These are phyloP conservation scores for Xiphophorus maculatus DNA, from an alignment of 2,113 vertebrate species.

Conservation along the genomic window DNA sequence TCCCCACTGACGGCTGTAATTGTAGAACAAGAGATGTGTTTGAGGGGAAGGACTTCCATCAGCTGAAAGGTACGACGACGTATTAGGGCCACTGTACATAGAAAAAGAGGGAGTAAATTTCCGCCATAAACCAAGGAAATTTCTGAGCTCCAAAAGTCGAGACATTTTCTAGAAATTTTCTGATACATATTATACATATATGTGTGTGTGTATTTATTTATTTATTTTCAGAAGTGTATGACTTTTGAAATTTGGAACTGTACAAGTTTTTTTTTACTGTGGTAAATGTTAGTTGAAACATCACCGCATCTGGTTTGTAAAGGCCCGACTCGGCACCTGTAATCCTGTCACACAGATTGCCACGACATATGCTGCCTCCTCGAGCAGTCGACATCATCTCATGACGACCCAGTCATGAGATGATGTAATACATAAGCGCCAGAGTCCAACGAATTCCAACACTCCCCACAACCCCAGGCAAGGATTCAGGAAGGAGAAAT, in stretches of 20 bases:
- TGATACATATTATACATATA: too few relatives aligned
- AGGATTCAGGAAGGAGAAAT: constrained; percentile 60
- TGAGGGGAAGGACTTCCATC: not conserved
- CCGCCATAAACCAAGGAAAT: too few relatives aligned
- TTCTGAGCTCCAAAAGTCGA: too few relatives aligned
- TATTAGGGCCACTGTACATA: too few relatives aligned
- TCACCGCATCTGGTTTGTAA: constrained; percentile 6
- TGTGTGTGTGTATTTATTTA: too few relatives aligned
- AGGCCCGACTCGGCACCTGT: constrained; percentile 26
- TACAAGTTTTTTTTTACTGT: too few relatives aligned
- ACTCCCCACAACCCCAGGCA: constrained; percentile 22
- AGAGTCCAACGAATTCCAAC: constrained; percentile 29
- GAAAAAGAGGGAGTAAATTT: too few relatives aligned
- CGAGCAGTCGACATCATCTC: constrained; percentile 23
- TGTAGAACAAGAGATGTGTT: not conserved
- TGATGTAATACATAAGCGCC: constrained; percentile 42
- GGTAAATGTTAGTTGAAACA: not conserved
- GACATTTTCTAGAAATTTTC: too few relatives aligned
- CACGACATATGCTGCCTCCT: constrained; percentile 20
- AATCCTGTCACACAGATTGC: constrained; percentile 28
- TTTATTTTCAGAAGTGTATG: too few relatives aligned
- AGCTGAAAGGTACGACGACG: too few relatives aligned
- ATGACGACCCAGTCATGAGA: constrained; percentile 38
- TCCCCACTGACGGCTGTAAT: not conserved
- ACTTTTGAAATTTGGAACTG: too few relatives aligned